Evolutionary conservation across 2,113 vertebrate species (phyloP).

Genomic region (Mormyrus iriodes): DNA sequence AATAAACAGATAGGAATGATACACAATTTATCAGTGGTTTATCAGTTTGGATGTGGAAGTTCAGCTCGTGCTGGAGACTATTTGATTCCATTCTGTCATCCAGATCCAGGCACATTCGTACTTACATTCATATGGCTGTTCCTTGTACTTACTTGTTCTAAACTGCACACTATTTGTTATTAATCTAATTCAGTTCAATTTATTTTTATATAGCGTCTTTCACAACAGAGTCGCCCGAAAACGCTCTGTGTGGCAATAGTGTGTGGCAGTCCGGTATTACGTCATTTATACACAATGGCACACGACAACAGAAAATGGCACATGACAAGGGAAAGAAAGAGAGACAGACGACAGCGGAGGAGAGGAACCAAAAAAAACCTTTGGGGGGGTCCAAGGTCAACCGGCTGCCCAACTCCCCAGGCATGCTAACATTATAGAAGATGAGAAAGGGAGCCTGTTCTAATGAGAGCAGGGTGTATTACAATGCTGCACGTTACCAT

Average conservation of each 20-base stretch:
- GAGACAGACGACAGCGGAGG: background rate
- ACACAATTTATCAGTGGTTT: background rate
- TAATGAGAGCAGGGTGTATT: background rate
- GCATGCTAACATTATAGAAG: background rate
- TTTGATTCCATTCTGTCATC: background rate
- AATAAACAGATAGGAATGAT: constrained; percentile 17
- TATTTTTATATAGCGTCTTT: background rate
- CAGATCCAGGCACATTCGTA: background rate
- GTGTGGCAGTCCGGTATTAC: background rate
- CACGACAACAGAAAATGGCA: background rate
- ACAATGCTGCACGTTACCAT: background rate
- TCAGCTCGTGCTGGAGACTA: background rate
- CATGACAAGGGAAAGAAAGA: background rate
- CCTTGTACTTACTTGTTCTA: background rate
- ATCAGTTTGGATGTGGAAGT: background rate
- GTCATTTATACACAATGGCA: background rate
- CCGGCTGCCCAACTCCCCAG: background rate
- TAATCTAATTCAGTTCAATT: background rate
- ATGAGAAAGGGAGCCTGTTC: background rate
- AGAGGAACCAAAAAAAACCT: background rate
- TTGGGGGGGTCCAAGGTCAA: background rate
- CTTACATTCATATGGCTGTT: background rate
- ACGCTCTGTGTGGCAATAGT: background rate
- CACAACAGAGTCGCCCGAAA: background rate
- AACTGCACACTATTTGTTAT: background rate